Percentiles rank a stretch among this genome's conserved stretches.
phyloP scores from a whole-genome alignment of 2,888 invertebrate genomes.

The Dugesia japonica region DNA sequence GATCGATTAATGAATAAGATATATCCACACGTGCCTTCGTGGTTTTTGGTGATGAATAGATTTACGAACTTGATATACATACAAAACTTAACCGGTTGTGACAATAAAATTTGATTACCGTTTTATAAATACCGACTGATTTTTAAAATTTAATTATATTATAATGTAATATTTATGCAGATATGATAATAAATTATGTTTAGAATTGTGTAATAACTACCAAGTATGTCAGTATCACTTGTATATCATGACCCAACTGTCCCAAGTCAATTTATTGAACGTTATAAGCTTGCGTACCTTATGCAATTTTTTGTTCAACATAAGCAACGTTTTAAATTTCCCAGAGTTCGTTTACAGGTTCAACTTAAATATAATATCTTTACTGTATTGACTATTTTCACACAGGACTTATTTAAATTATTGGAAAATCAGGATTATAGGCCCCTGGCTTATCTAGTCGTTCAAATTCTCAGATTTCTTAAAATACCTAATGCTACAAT shows the following conservation, averaged over 20 bases:
- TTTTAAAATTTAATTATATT: not conserved
- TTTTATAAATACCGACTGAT: slow-evolving; percentile 14
- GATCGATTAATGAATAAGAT: slow-evolving; percentile 20
- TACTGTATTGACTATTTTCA: not conserved
- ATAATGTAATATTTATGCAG: not conserved
- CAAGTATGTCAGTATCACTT: not conserved
- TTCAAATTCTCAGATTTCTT: slow-evolving; percentile 24
- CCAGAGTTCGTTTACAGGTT: slow-evolving; percentile 27
- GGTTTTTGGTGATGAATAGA: slow-evolving; percentile 14
- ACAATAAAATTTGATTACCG: slow-evolving; percentile 4
- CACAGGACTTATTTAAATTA: slow-evolving; percentile 11
- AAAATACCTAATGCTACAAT: slow-evolving; percentile 12
- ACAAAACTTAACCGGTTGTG: slow-evolving; percentile 5
- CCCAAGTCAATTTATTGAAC: slow-evolving; percentile 14
- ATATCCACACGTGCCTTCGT: slow-evolving; percentile 16
- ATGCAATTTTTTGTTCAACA: slow-evolving; percentile 33
- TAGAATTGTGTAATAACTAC: not conserved
- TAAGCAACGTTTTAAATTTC: slow-evolving; percentile 27
- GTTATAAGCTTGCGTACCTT: slow-evolving; percentile 23
- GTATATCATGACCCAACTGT: slow-evolving; percentile 29
- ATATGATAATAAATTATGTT: not conserved
- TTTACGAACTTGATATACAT: slow-evolving; percentile 20
- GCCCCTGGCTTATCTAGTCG: slow-evolving; percentile 21
- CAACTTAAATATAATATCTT: not conserved
- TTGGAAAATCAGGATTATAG: slow-evolving; percentile 22